These are phyloP conservation scores for Harpagus bidentatus DNA, from an alignment of 2,113 vertebrate species.

Conservation along the genomic window DNA sequence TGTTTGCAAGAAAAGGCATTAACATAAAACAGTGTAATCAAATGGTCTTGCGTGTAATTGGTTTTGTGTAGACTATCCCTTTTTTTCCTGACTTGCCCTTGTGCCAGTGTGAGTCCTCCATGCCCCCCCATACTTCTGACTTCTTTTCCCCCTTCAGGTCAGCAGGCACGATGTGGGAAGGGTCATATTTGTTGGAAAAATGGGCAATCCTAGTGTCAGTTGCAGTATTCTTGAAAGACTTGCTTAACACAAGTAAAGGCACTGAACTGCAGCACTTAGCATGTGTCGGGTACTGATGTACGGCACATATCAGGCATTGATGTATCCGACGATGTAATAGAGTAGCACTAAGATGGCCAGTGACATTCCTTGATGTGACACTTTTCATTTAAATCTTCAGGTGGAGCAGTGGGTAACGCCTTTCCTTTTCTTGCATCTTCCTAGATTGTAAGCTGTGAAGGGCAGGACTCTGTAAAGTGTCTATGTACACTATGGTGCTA, in stretches of 20 bases:
- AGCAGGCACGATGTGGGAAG: background rate
- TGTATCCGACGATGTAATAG: background rate
- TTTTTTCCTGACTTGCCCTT: background rate
- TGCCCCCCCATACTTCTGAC: too few species aligned
- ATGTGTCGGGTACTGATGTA: background rate
- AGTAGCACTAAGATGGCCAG: background rate
- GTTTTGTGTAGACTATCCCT: background rate
- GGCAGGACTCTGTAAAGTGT: background rate
- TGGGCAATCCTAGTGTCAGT: background rate
- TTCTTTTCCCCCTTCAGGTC: background rate
- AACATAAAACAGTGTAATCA: background rate
- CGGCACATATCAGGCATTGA: background rate
- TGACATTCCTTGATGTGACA: background rate
- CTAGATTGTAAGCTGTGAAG: background rate
- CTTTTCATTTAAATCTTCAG: background rate
- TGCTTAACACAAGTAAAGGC: background rate
- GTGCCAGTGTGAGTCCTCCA: background rate
- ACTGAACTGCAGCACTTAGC: background rate
- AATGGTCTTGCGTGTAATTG: background rate
- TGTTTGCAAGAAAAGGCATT: background rate
- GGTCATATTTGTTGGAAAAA: background rate
- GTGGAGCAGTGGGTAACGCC: background rate
- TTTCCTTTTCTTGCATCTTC: background rate
- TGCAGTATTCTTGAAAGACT: background rate
- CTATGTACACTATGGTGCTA: background rate